These are phyloP conservation scores for Ctenomys sociabilis DNA, from an alignment of 2,113 vertebrate species.

Conservation along the genomic window DNA sequence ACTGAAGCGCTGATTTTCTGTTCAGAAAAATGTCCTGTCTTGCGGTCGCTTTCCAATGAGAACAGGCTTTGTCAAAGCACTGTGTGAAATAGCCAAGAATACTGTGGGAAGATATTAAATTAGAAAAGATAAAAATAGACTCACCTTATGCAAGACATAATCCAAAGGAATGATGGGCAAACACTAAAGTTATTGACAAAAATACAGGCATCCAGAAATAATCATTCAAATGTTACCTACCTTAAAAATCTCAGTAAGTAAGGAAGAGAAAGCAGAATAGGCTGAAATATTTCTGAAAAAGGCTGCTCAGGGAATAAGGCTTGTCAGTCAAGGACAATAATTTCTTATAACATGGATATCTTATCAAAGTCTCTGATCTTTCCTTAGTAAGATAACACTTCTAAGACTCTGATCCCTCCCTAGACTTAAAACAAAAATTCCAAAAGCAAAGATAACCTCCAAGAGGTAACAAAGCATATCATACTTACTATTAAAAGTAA, in stretches of 20 bases:
- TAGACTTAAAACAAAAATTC: background rate
- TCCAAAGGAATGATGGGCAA: slow-evolving; percentile 33
- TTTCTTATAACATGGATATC: background rate
- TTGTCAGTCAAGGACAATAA: background rate
- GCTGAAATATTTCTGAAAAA: slow-evolving; percentile 1
- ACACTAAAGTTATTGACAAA: background rate
- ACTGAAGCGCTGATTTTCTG: slow-evolving; percentile 15
- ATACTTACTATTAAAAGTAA: slow-evolving; percentile 59
- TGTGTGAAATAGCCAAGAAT: slow-evolving; percentile 33
- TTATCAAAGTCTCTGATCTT: slow-evolving; percentile 43
- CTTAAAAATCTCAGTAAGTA: slow-evolving; percentile 65
- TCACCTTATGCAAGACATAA: background rate
- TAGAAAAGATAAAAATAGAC: slow-evolving; percentile 39
- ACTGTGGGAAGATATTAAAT: slow-evolving; percentile 22
- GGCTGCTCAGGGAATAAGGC: slow-evolving; percentile 17
- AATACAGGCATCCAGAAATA: background rate
- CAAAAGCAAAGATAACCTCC: background rate
- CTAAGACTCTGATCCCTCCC: background rate
- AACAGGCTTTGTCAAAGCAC: slow-evolving; percentile 6
- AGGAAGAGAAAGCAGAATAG: slow-evolving; percentile 14
- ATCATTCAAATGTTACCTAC: background rate
- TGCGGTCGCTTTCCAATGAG: background rate
- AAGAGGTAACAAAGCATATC: slow-evolving; percentile 45
- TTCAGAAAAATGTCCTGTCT: slow-evolving; percentile 41
- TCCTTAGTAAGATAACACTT: slow-evolving; percentile 23